phyloP scores from a whole-genome alignment of 2,888 invertebrate genomes.

The Candidula unifasciata region DNA sequence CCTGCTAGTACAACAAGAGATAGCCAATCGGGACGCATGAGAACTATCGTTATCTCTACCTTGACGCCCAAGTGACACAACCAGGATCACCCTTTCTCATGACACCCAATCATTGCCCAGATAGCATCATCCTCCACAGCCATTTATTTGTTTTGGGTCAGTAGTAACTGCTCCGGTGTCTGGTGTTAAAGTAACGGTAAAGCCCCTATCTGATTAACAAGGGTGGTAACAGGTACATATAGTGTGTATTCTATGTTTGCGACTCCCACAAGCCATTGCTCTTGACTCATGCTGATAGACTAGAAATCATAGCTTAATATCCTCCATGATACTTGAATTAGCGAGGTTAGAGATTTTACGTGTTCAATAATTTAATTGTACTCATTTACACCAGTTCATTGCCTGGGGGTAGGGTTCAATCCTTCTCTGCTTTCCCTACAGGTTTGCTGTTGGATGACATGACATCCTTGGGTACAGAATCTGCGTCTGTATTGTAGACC shows the following conservation, averaged over 20 bases:
- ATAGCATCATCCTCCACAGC: background rate
- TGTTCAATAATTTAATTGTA: no score
- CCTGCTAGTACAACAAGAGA: background rate
- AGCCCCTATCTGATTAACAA: background rate
- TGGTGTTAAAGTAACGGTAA: background rate
- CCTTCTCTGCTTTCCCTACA: no score
- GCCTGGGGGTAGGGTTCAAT: no score
- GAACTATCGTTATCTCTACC: background rate
- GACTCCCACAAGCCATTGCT: background rate
- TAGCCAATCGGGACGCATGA: background rate
- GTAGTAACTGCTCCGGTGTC: background rate
- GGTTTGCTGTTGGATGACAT: no score
- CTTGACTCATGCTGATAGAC: conserved; percentile 29
- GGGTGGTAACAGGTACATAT: background rate
- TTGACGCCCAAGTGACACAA: conserved; percentile 7
- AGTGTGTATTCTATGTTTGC: background rate
- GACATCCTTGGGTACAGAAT: no score
- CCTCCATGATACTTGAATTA: background rate
- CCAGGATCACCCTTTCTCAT: background rate
- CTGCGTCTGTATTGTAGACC: no score
- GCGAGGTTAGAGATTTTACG: background rate
- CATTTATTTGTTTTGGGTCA: conserved; percentile 9
- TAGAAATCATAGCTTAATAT: background rate
- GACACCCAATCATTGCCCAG: conserved; percentile 3
- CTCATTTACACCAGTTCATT: no score